These are phyloP conservation scores for Desoria tigrina DNA, from an alignment of 2,888 invertebrate species.

Conservation along the genomic window DNA sequence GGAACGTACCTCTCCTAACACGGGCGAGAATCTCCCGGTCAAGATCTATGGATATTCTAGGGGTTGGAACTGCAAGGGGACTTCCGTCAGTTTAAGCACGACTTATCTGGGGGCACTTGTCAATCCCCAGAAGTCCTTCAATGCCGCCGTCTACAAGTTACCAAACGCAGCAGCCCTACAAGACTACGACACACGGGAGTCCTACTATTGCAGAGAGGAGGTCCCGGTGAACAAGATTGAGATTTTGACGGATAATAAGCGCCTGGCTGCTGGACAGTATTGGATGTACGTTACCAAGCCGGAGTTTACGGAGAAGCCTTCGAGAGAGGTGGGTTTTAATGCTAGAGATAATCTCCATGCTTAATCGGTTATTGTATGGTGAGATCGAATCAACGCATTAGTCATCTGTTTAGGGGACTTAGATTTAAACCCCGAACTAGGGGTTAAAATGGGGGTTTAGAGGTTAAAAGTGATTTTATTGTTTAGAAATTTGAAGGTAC, in stretches of 20 bases:
- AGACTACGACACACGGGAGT: constrained; percentile 38
- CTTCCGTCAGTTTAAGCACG: constrained; percentile 25
- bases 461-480: too few relatives aligned
- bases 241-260: constrained; percentile 7
- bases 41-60: constrained; percentile 32
- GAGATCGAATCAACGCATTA: too few relatives aligned
- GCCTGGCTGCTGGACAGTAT: constrained; percentile 27
- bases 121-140: constrained; percentile 17
- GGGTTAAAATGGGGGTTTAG: too few relatives aligned
- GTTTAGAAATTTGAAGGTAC: too few relatives aligned
- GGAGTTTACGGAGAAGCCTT: constrained; percentile 21
- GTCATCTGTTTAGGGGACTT: too few relatives aligned
- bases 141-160: constrained; percentile 35
- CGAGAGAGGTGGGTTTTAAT: too few relatives aligned
- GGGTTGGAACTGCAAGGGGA: constrained; percentile 39
- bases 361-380: too few relatives aligned
- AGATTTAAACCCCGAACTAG: too few relatives aligned
- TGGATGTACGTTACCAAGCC: constrained; percentile 44
- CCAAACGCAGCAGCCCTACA: constrained; percentile 21
- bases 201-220: constrained; percentile 39
- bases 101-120: constrained; percentile 36
- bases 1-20: constrained; percentile 33
- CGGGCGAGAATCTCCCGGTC: constrained; percentile 40
- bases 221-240: constrained; percentile 26
- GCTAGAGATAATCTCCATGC: too few relatives aligned